phyloP scores from a whole-genome alignment of 2,888 invertebrate genomes.

The Coelogynopora nodosa region DNA sequence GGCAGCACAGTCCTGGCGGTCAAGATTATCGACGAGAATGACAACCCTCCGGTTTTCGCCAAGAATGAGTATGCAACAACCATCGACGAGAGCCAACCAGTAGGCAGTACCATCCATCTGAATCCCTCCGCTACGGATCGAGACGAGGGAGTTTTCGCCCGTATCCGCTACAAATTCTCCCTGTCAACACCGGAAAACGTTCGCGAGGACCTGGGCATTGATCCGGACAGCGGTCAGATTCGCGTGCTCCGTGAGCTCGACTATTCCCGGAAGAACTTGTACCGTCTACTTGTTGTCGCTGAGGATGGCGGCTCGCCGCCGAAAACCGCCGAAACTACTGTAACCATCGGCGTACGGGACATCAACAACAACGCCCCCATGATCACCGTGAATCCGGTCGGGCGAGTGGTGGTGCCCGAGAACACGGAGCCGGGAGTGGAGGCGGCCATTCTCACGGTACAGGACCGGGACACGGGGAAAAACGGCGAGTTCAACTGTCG shows the following conservation, averaged over 20 bases:
- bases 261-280: not conserved
- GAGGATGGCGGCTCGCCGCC: slow-evolving; percentile 41
- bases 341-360: slow-evolving; percentile 37
- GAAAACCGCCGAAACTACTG: slow-evolving; percentile 1
- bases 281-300: slow-evolving; percentile 32
- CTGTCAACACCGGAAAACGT: slow-evolving; percentile 40
- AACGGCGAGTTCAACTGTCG: slow-evolving; percentile 34
- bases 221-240: slow-evolving; percentile 22
- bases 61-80: not conserved
- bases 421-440: not conserved
- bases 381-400: slow-evolving; percentile 4
- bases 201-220: slow-evolving; percentile 19
- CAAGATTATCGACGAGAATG: slow-evolving; percentile 36
- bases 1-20: slow-evolving; percentile 26
- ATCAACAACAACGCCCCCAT: slow-evolving; percentile 43
- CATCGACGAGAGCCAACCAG: slow-evolving; percentile 1
- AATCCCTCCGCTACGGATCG: not conserved
- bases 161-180: slow-evolving; percentile 32
- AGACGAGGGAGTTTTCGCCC: slow-evolving; percentile 22
- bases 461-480: slow-evolving; percentile 33
- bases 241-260: slow-evolving; percentile 29
- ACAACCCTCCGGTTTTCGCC: slow-evolving; percentile 35
- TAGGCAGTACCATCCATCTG: not conserved
- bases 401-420: not conserved
- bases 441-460: slow-evolving; percentile 22